Base-by-base conservation (phyloP, 2,797 vertebrate genomes). In the Astyanax mexicanus region DNA sequence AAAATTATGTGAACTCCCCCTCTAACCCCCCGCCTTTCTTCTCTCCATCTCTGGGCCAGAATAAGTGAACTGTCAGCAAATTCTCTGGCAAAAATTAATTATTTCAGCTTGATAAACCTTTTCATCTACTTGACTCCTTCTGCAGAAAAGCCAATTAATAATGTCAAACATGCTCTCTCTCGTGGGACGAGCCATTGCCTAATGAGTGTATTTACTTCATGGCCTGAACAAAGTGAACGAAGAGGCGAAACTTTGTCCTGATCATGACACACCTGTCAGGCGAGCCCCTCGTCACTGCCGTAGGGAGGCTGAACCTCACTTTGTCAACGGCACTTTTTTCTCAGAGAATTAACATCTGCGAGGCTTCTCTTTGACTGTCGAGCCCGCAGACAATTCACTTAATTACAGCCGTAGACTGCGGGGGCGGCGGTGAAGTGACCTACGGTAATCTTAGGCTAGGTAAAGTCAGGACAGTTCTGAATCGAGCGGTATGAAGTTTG, bases 61-160 rank as follows among this genome's bases (percentile, higher is more conserved):
- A 94, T 95, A 98, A 96, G 94, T 95, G 95, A 96, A 96, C 96
- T 98, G 98, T 98, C 97, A 98, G 96, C 95, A 92, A 96, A 96
- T 96, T 96, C 88, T 93, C 90, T 82, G 79, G 87, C 93, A 92
- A 95, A 97, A 98, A 98, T 97, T 96, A 97, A 98, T 98, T 98
- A 98, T 98, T 98, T 97, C 96, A 98, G 97, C 96, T 96, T 97
- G 97, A 99, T 98, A 98, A 99, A 98, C 96, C 96, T 98, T 98
- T 98, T 98, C 96, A 97, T 98, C 96, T 97, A 95, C 95, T 94
- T 95, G 97, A 98, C 96, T 99, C 94, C 92, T 95, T 94, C 95
- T 95, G 91, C 94, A 95, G 96, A 97, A 98, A 98, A 98, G 96
- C 96, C 96, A 98, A 98, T 98, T 98, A 98, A 98, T 96, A 96